Evolutionary conservation across 2,888 invertebrate genomes (phyloP), one percentile per base, ranked within the genome.

Genomic region (Cheilosia scutellata): DNA sequence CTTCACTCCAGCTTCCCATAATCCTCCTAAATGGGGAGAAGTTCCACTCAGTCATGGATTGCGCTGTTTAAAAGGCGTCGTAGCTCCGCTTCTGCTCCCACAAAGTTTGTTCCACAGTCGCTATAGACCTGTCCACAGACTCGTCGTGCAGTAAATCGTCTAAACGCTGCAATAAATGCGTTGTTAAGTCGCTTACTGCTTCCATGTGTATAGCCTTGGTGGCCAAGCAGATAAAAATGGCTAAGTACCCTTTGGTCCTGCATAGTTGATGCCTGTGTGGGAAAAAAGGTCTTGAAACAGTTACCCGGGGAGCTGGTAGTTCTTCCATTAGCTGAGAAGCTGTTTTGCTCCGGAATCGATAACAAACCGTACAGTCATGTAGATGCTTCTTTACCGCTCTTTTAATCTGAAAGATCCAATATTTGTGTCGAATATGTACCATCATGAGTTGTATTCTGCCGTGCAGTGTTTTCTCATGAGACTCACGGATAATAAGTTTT

Each of bases 61-160:
- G 13, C n/a, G 42, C n/a, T n/a, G 6, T 55, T 55, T 27, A 75
- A 16, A 4, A 57, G 29, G 3, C 44, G 29, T 11, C 42, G 11
- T 40, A 77, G 11, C 4, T 53, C 29, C 11, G 25, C 70, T 4
- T 82, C 60, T 0, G 90, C 90, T 7, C 49, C 49, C 6, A 49
- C 49, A 7, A 49, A 49, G 11, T 49, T 49, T 6, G 49, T 49
- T 20, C 89, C 90, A 58, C 88, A 88, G 53, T 90, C 90, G 57
- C 88, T 87, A 70, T 88, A 89, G 0, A 90, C 58, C 5, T 86
- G 57, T 6, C 88, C 20, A 20, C 20, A 20, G 20, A 20, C 20
- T 20, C 20, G 20, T 20, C 20, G 20, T 20, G 20, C 20, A 20
- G 20, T 20, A 20, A 20, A 20, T 20, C 20, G 20, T 20, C 20